Evolutionary conservation across 2,797 vertebrate genomes (phyloP).

Genomic region (Loris lydekkerianus): DNA sequence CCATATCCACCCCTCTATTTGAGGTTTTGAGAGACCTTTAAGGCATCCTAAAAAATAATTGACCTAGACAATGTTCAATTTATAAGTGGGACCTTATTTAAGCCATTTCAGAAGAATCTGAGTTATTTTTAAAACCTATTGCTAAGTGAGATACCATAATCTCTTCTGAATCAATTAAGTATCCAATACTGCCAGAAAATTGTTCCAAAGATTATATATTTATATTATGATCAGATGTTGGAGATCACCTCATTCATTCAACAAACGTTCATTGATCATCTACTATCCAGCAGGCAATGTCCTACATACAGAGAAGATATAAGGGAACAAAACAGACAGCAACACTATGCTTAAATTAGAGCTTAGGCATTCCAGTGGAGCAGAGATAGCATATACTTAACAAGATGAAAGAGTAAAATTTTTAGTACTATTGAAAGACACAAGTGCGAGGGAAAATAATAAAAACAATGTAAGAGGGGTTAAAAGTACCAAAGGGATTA

Average conservation of each 20-base stretch:
- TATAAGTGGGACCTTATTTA: background rate
- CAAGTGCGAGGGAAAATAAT: background rate
- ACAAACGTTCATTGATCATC: background rate
- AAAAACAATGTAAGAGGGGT: background rate
- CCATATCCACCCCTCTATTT: background rate
- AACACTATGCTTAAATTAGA: background rate
- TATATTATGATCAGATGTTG: background rate
- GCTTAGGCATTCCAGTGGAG: background rate
- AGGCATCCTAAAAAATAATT: background rate
- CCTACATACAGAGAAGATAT: background rate
- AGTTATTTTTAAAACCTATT: background rate
- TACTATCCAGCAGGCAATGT: background rate
- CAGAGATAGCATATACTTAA: background rate
- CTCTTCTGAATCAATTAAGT: background rate
- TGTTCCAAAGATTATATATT: background rate
- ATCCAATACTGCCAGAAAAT: background rate
- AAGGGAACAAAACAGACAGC: background rate
- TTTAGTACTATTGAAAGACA: background rate
- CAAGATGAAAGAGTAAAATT: conserved; percentile 4
- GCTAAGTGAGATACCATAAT: background rate
- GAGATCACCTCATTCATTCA: background rate
- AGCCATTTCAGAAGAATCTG: background rate
- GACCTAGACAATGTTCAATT: background rate
- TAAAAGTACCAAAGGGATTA: background rate
- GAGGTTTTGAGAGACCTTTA: background rate